Evolutionary conservation across 2,797 vertebrate genomes (phyloP).

Genomic region (Percopsis omiscomaycus): DNA sequence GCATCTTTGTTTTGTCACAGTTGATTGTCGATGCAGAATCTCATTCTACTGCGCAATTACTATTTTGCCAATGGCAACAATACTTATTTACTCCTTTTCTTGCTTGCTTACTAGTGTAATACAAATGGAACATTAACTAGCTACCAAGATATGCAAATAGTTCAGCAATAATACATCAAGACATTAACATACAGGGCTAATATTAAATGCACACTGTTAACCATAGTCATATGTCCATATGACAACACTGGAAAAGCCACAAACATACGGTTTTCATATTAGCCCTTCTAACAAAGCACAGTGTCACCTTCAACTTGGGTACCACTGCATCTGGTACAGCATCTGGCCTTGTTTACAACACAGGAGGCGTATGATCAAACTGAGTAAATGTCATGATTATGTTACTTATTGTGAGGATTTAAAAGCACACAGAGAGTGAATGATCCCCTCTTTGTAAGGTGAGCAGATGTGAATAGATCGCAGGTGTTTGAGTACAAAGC

Average conservation of each 20-base stretch:
- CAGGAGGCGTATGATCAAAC: slow-evolving; percentile 63
- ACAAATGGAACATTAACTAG: slow-evolving; percentile 1
- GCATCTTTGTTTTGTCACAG: too few species aligned
- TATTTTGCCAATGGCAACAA: too few species aligned
- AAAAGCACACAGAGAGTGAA: slow-evolving; percentile 20
- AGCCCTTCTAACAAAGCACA: slow-evolving; percentile 42
- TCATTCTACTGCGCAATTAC: too few species aligned
- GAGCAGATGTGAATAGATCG: slow-evolving; percentile 66
- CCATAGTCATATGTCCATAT: slow-evolving; percentile 10
- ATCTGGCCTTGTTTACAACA: slow-evolving; percentile 68
- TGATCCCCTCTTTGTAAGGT: slow-evolving; percentile 50
- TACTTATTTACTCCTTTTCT: too few species aligned
- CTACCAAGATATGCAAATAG: slow-evolving; percentile 5
- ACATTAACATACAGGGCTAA: slow-evolving; percentile 18
- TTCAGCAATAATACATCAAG: slow-evolving; percentile 2
- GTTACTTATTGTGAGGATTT: slow-evolving; percentile 55
- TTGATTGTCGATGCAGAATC: too few species aligned
- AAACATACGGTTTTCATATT: slow-evolving; percentile 27
- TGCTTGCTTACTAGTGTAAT: not conserved
- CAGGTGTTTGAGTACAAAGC: slow-evolving; percentile 64
- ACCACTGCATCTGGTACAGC: slow-evolving; percentile 64
- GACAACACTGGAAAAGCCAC: slow-evolving; percentile 7
- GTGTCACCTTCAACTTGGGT: slow-evolving; percentile 61
- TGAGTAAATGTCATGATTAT: slow-evolving; percentile 69
- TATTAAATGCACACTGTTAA: slow-evolving; percentile 8